Evolutionary conservation across 2,113 vertebrate genomes (phyloP), one percentile per base, ranked within the genome.

Genomic region (Chunga burmeisteri): DNA sequence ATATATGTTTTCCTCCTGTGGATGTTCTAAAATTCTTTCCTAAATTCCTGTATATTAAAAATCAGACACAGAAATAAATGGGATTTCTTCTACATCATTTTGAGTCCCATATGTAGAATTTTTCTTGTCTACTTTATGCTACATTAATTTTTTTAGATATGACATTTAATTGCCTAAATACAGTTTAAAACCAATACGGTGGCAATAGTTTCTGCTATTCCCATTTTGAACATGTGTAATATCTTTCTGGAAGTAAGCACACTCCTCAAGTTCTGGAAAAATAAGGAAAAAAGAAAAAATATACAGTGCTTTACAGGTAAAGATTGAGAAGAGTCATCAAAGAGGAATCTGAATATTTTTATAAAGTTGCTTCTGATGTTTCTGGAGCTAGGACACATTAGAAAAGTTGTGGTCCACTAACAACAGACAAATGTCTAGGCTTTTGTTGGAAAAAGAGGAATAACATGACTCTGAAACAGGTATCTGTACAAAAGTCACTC

Each of bases 401-500:
- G 29, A 46, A 82, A 71, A 82, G 65, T 18, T 71, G 63, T 23
- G 7, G 5, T 2, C 5, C 4, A 38, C 16, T 72, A 59, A 17
- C 6, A 72, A 61, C 5, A 83, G 14, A 34, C 4, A 15, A 26
- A 29, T 50, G 3, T 6, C 44, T 59, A 42, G 19, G 13, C 2
- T 73, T 89, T 59, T 63, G 3, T 25, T 83, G 23, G 44, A 80
- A 68, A 73, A 91, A 77, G 6, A 34, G 12, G 29, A 38, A 15
- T 23, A 58, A 62, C 0, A 0, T 26, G n/a, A 56, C 13, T 83
- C 32, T 42, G 30, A 58, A 81, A 82, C 4, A 44, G 3, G 8
- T 32, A 67, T 32, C 17, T 68, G 7, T 81, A n/a, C 14, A 67
- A 36, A 62, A 34, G 47, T 40, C 16, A 46, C 11, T 49, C 10